Evolutionary conservation across 2,888 invertebrate genomes (phyloP), one percentile per base, ranked within the genome.

Genomic region (Aphrophora alni): DNA sequence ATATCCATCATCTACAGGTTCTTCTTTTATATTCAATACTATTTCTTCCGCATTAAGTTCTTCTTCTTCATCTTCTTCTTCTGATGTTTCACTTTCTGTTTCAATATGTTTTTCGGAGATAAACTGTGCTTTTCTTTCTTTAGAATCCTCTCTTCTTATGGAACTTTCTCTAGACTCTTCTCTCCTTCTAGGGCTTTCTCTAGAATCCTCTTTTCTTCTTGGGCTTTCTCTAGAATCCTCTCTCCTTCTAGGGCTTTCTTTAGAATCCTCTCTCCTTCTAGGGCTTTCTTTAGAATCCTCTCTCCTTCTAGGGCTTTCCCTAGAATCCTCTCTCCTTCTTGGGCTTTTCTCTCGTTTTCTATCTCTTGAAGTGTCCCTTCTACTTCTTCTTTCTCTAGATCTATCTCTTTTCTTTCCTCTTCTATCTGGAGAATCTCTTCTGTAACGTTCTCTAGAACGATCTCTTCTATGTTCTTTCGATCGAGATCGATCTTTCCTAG

Each of bases 241-340:
- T 72, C 77, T 79, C 75, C 82, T 82, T 25, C 71, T 75, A 17
- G 77, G 72, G 12, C 81, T 83, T 51, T 77, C 81, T 71, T 78
- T 83, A n/a, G 74, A 38, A 33, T 69, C 75, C n/a, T 81, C 81
- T 38, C 81, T 84, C 78, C 82, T 78, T 38, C 80, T 81, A 28
- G 79, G 75, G 17, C 78, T 81, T 76, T 44, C 44, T 44, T 72
- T 77, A 25, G 78, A 28, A 12, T 81, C 81, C 59, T 81, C 77
- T 72, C 79, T 79, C 75, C 83, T 82, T n/a, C 74, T 75, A 21
- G 77, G 72, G 12, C 81, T 83, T 51, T 77, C 81, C 68, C 80
- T 83, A n/a, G 77, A 59, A 33, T 51, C 75, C 14, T 81, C 81
- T 38, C 81, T 84, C 78, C 82, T 78, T 51, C 80, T 81, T 33